A percentile compares a stretch with the other conserved stretches of the same genome.
These are phyloP conservation scores for Neoarius graeffei DNA, from an alignment of 2,113 vertebrate genomes.

Conservation along the genomic window DNA sequence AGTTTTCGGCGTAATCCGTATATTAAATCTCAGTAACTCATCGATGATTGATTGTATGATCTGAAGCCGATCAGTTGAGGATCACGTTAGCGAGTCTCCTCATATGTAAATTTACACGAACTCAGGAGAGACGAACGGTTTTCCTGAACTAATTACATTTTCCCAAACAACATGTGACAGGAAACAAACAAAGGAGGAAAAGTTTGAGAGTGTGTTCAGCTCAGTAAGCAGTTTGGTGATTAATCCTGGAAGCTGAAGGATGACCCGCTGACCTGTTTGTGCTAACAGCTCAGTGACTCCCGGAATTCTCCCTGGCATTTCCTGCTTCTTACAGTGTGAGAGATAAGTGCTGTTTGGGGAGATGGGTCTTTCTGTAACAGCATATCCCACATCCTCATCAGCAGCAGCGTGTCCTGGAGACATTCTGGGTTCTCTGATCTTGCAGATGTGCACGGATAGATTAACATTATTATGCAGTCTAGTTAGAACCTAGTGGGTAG, in stretches of 20 bases:
- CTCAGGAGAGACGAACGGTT: background rate
- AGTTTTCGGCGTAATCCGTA: background rate
- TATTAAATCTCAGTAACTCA: background rate
- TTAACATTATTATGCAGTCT: constrained; percentile 12
- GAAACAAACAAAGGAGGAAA: background rate
- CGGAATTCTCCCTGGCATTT: background rate
- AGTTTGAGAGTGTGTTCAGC: background rate
- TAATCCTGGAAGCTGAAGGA: background rate
- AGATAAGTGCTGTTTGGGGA: constrained; percentile 2
- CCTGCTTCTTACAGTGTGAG: background rate
- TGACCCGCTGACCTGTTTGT: background rate
- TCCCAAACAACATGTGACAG: too few species aligned
- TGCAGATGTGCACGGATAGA: background rate
- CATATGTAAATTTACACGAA: background rate
- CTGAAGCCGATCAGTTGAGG: background rate
- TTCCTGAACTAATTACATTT: background rate
- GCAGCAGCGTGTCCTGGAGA: background rate
- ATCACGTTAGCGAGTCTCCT: background rate
- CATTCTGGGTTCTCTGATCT: background rate
- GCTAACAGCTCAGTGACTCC: background rate
- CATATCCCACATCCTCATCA: constrained; percentile 12
- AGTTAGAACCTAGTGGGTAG: background rate
- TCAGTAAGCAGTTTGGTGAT: background rate
- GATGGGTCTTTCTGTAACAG: background rate
- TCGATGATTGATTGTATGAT: background rate